phyloP scores from a whole-genome alignment of 2,888 invertebrate genomes.

The Drosophila austrosaltans region DNA sequence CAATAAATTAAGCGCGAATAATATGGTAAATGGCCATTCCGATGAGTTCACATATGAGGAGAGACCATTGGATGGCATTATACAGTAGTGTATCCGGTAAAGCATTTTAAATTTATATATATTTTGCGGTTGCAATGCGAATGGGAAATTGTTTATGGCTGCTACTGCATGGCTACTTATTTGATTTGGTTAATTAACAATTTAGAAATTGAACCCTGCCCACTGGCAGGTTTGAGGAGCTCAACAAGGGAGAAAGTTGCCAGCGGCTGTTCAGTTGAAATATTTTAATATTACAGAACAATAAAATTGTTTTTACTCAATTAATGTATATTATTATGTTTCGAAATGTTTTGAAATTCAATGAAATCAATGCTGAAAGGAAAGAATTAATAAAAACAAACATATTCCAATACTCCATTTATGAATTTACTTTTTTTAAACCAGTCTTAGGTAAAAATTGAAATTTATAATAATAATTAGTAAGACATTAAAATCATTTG shows the following conservation, averaged over 20 bases:
- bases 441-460: no score
- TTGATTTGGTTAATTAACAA: constrained; percentile 55
- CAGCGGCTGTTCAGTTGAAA: constrained; percentile 3
- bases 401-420: no score
- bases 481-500: no score
- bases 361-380: no score
- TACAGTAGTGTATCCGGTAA: constrained; percentile 14
- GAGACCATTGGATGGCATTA: constrained; percentile 23
- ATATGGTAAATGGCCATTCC: constrained; percentile 57
- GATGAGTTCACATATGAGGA: constrained; percentile 36
- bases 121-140: constrained; percentile 12
- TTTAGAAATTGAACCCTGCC: constrained; percentile 52
- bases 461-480: no score
- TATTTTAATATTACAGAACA: not conserved
- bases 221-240: not conserved
- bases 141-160: not conserved
- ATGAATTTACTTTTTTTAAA: no score
- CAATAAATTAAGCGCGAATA: constrained; percentile 46
- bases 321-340: no score
- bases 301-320: no score
- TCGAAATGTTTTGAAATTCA: no score
- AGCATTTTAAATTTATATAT: not conserved
- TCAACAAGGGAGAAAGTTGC: constrained; percentile 32
- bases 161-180: constrained; percentile 18
- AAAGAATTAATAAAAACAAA: no score